Percentiles rank a stretch among this genome's conserved stretches.
Evolutionary conservation across 2,797 vertebrate genomes (phyloP).

Genomic region (Chrysocyon brachyurus): DNA sequence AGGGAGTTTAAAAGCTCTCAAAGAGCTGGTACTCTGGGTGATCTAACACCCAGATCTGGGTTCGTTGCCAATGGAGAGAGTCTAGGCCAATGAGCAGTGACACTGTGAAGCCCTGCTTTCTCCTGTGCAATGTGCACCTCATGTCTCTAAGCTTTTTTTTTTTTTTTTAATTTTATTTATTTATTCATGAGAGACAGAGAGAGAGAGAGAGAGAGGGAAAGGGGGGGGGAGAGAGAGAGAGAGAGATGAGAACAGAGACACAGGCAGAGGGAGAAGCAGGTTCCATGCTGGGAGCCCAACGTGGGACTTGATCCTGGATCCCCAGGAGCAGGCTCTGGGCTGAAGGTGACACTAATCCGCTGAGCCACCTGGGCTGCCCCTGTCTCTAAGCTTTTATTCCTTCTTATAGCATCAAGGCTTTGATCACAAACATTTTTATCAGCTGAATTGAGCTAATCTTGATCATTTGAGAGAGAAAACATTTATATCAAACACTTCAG

Average conservation of each 20-base stretch:
- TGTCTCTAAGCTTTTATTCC: not conserved
- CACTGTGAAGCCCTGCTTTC: not conserved
- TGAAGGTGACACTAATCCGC: too few species aligned
- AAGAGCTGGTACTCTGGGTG: not conserved
- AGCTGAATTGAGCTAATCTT: not conserved
- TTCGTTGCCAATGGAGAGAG: not conserved
- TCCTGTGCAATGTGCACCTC: rapidly evolving
- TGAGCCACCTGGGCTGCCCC: too few species aligned
- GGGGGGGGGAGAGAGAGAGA: too few species aligned
- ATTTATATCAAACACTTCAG: not conserved
- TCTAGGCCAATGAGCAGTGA: not conserved
- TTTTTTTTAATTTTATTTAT: too few species aligned
- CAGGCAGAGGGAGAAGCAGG: too few species aligned
- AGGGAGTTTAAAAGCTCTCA: not conserved
- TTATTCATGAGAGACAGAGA: too few species aligned
- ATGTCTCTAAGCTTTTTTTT: not conserved
- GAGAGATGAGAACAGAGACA: too few species aligned
- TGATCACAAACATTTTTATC: not conserved
- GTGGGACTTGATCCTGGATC: too few species aligned
- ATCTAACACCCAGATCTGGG: not conserved
- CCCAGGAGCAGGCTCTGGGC: too few species aligned
- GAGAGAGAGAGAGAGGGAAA: too few species aligned
- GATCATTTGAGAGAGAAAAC: not conserved
- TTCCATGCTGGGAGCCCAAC: too few species aligned
- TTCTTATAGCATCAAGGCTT: not conserved